These are phyloP conservation scores for Macaca mulatta DNA, from an alignment of 2,113 vertebrate genomes.

Conservation along the genomic window DNA sequence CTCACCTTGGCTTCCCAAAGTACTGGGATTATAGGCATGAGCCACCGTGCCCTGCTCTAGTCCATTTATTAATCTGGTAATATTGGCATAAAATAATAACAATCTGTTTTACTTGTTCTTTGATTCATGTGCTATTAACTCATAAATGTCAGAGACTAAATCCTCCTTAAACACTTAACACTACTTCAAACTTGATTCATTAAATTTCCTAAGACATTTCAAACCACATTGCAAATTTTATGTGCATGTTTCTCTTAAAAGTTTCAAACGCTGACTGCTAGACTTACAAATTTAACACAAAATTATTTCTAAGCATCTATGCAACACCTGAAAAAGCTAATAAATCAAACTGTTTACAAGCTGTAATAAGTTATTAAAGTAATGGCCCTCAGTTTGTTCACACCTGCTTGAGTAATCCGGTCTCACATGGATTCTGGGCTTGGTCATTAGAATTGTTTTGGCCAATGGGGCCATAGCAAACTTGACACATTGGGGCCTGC, in stretches of 20 bases:
- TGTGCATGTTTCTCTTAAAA: not conserved
- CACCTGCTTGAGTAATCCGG: not conserved
- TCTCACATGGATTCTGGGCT: not conserved
- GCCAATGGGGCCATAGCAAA: not conserved
- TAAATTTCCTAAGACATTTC: not conserved
- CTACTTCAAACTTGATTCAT: not conserved
- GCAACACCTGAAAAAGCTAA: not conserved
- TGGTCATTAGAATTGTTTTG: not conserved
- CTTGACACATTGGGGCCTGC: not conserved
- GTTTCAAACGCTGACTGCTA: not conserved
- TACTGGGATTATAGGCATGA: no score
- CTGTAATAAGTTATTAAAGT: not conserved
- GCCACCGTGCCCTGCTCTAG: no score
- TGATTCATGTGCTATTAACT: not conserved
- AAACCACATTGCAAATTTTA: not conserved
- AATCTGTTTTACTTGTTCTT: conserved; percentile 18
- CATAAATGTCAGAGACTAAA: not conserved
- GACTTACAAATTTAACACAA: not conserved
- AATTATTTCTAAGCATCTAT: not conserved
- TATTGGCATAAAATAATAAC: conserved; percentile 7
- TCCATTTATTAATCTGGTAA: not conserved
- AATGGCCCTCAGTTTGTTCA: not conserved
- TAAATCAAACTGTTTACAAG: not conserved
- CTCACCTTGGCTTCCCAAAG: no score
- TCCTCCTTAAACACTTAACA: not conserved